Base-by-base conservation (phyloP, 2,888 invertebrate species). In the Aspidapion aeneum region DNA sequence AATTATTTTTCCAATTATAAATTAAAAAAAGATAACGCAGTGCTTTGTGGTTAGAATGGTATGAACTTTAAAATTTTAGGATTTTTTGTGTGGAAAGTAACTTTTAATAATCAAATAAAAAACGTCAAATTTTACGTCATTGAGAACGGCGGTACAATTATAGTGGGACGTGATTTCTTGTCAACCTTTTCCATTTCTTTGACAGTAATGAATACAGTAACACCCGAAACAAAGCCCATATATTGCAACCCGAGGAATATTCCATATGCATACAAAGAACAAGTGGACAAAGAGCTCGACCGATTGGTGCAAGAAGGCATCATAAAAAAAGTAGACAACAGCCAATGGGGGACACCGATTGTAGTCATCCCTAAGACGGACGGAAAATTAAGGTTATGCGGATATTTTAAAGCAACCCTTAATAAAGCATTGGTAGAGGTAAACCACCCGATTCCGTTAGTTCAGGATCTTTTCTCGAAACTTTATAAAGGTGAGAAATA, bases 331-430 rank as follows among this genome's bases (percentile, higher is more conserved):
- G 51, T 63, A 16, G 54, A 54, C 3, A 63, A 62, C 48, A 18
- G 60, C 56, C 48, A 35, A 21, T 67, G 64, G 62, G 64, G 62
- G 48, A 67, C 67, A 12, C 62, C 65, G 9, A 21, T 65, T 49
- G 66, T 68, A 19, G 62, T 63, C 9, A 63, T 66, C n/a, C n/a
- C n/a, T n/a, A n/a, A n/a, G n/a, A n/a, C n/a, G n/a, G n/a, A n/a
- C n/a, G n/a, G n/a, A n/a, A n/a, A n/a, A n/a, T n/a, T n/a, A 3
- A 59, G 66, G 7, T 55, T 68, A 19, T 73, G 70, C 55, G 69
- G 64, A 16, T 68, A 73, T 63, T 74, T 73, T 58, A 73, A 73
- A 62, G 66, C 72, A 1, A 73, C 74, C 1, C 55, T 74, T 1
- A 74, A 75, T 66, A 64, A 65, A 57, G 57, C 55, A 57, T 49